Evolutionary conservation across 2,888 invertebrate species (phyloP).

Genomic region (Drosophila ustulata): DNA sequence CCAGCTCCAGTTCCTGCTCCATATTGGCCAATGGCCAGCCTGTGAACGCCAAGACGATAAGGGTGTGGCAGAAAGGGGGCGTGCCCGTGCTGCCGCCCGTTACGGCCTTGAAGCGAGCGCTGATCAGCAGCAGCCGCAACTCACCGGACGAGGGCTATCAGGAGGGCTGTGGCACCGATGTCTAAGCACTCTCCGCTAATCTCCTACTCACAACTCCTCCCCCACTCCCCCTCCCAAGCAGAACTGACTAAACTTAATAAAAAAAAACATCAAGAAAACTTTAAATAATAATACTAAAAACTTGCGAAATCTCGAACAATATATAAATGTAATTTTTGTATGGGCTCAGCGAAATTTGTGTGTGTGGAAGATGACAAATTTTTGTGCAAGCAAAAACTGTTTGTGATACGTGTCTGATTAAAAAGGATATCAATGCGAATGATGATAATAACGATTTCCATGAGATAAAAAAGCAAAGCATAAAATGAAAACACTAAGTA

Average conservation of each 20-base stretch:
- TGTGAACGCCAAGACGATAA: slow-evolving; percentile 91
- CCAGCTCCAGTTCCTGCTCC: slow-evolving; percentile 76
- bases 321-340: slow-evolving; percentile 25
- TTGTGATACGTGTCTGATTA: slow-evolving; percentile 84
- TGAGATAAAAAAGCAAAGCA: slow-evolving; percentile 36
- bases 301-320: slow-evolving; percentile 9
- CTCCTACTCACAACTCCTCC: not conserved
- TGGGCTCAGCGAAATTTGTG: slow-evolving; percentile 42
- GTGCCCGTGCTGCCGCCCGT: slow-evolving; percentile 94
- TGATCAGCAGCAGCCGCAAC: slow-evolving; percentile 93
- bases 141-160: slow-evolving; percentile 96
- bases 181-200: slow-evolving; percentile 86
- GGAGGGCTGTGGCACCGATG: slow-evolving; percentile 96
- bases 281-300: not conserved
- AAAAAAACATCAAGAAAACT: slow-evolving; percentile 1
- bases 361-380: slow-evolving; percentile 36
- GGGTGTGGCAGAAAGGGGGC: slow-evolving; percentile 94
- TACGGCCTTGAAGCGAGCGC: slow-evolving; percentile 92
- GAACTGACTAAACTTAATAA: slow-evolving; percentile 80
- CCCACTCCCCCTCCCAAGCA: slow-evolving; percentile 35
- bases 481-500: slow-evolving; percentile 40
- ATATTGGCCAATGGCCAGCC: slow-evolving; percentile 84
- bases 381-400: slow-evolving; percentile 73
- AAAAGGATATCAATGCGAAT: slow-evolving; percentile 71
- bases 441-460: slow-evolving; percentile 78